These are phyloP conservation scores for Myripristis jacobus DNA, from an alignment of 2,797 vertebrate species.

Conservation along the genomic window DNA sequence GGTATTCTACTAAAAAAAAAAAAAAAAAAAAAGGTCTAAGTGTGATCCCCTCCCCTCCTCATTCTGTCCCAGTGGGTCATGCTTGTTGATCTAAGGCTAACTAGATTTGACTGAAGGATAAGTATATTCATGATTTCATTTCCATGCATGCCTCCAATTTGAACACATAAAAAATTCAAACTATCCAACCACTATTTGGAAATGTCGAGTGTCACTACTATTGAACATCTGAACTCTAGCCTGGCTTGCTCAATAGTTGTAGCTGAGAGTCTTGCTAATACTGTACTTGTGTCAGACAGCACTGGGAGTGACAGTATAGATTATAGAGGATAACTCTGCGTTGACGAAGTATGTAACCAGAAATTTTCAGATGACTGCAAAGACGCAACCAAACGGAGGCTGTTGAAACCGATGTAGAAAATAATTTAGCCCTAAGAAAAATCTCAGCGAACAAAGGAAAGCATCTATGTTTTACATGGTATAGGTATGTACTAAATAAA, in stretches of 20 bases:
- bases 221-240: slow-evolving; percentile 58
- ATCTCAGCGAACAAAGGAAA: not conserved
- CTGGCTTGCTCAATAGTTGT: slow-evolving; percentile 11
- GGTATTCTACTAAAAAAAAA: slow-evolving; percentile 46
- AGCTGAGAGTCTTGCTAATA: slow-evolving; percentile 14
- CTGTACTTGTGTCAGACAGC: not conserved
- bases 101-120: slow-evolving; percentile 67
- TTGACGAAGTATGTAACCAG: not conserved
- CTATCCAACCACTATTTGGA: slow-evolving; percentile 45
- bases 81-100: slow-evolving; percentile 73
- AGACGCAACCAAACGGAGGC: not conserved
- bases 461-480: not conserved
- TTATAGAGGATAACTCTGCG: not conserved
- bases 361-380: not conserved
- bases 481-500: not conserved
- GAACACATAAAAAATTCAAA: slow-evolving; percentile 77
- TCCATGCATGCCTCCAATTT: slow-evolving; percentile 80
- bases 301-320: slow-evolving; percentile 2
- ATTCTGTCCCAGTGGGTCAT: slow-evolving; percentile 50
- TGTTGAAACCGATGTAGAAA: not conserved
- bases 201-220: slow-evolving; percentile 55
- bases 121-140: slow-evolving; percentile 84
- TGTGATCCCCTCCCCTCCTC: slow-evolving; percentile 4
- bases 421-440: not conserved
- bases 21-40: slow-evolving; percentile 48